phyloP scores from a whole-genome alignment of 2,888 invertebrate genomes.

The Erannis defoliaria region DNA sequence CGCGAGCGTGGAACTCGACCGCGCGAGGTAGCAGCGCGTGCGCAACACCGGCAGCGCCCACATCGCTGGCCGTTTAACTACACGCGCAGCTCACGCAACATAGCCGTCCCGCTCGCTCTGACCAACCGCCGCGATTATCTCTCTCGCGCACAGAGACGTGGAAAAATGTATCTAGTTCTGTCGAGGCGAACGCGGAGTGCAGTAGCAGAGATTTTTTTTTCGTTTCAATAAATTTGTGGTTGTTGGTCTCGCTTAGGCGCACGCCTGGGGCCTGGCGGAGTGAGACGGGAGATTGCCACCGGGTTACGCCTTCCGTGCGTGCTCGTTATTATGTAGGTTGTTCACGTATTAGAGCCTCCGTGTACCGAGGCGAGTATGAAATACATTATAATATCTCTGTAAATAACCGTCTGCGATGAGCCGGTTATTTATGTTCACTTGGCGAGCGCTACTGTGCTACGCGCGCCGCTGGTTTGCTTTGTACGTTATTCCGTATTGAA shows the following conservation, averaged over 20 bases:
- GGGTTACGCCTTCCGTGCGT: conserved; percentile 86
- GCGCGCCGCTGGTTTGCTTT: conserved; percentile 60
- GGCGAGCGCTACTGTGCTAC: conserved; percentile 77
- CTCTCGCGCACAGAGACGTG: conserved; percentile 74
- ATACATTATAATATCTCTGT: conserved; percentile 76
- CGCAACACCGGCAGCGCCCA: conserved; percentile 87
- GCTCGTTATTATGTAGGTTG: conserved; percentile 85
- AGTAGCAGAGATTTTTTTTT: conserved; percentile 83
- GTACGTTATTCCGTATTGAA: conserved; percentile 14
- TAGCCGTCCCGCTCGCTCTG: conserved; percentile 66
- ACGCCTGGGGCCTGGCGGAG: conserved; percentile 79
- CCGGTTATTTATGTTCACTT: conserved; percentile 74
- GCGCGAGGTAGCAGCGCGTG: conserved; percentile 83
- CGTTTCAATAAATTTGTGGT: conserved; percentile 86
- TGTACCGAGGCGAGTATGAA: conserved; percentile 79
- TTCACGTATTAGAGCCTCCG: conserved; percentile 81
- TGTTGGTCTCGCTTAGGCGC: conserved; percentile 83
- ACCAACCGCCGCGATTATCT: conserved; percentile 45
- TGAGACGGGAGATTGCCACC: conserved; percentile 80
- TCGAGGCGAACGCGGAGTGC: conserved; percentile 84
- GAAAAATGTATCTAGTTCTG: conserved; percentile 87
- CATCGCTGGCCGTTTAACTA: conserved; percentile 81
- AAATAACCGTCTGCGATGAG: conserved; percentile 78
- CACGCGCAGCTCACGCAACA: conserved; percentile 62
- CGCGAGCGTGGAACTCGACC: conserved; percentile 81